Conservation (phyloP, 2,797 vertebrate species). For the Triplophysa bombifrons region DNA sequence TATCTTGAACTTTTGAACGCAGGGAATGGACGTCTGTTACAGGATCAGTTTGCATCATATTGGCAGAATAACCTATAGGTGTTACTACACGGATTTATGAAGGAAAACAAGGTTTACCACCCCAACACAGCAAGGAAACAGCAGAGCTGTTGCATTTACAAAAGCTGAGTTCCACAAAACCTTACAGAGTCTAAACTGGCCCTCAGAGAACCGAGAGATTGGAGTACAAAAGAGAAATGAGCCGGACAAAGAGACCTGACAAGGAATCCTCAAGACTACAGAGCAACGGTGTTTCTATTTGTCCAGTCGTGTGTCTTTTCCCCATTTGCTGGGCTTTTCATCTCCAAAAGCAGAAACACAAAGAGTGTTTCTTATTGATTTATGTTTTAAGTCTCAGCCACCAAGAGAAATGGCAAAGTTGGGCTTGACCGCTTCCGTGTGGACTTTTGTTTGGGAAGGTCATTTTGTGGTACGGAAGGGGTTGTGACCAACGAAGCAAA, state of each 20-base stretch:
- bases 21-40: neutral
- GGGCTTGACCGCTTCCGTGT: constrained; percentile 31
- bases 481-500: neutral
- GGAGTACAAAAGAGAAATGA: constrained; percentile 39
- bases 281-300: constrained; percentile 27
- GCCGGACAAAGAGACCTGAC: constrained; percentile 43
- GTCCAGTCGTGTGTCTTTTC: constrained; percentile 22
- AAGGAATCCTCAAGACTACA: constrained; percentile 49
- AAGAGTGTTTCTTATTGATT: constrained; percentile 21
- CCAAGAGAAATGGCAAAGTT: constrained; percentile 16
- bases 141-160: constrained; percentile 32
- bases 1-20: neutral
- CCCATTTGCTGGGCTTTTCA: constrained; percentile 31
- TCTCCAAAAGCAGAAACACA: constrained; percentile 37
- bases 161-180: constrained; percentile 26
- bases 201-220: constrained; percentile 35
- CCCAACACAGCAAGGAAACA: neutral
- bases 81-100: no score
- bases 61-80: no score
- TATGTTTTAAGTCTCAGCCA: constrained; percentile 30
- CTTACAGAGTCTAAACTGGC: constrained; percentile 17
- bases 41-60: neutral
- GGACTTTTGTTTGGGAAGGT: constrained; percentile 22
- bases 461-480: constrained; percentile 31
- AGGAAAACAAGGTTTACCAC: constrained; percentile 12